Evolutionary conservation across 2,888 invertebrate species (phyloP).

Genomic region (Drosophila macrothrix): DNA sequence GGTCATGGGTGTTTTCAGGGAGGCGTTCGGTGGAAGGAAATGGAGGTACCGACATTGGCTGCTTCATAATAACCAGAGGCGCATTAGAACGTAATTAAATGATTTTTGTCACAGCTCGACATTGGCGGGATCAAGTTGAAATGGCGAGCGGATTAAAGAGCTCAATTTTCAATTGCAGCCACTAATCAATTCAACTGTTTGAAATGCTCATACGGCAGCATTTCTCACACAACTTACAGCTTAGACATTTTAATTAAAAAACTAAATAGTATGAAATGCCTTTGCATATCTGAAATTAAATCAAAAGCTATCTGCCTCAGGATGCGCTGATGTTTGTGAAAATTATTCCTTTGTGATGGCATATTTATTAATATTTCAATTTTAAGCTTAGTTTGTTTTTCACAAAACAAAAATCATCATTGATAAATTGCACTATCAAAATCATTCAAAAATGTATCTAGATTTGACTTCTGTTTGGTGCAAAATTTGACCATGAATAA

Average conservation of each 20-base stretch:
- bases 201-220: constrained; percentile 12
- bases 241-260: constrained; percentile 59
- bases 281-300: constrained; percentile 69
- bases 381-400: constrained; percentile 18
- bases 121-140: constrained; percentile 40
- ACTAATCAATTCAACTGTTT: constrained; percentile 36
- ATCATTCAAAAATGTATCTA: constrained; percentile 18
- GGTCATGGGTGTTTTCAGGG: not conserved
- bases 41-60: constrained; percentile 3
- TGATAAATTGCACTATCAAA: constrained; percentile 17
- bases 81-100: constrained; percentile 58
- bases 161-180: constrained; percentile 38
- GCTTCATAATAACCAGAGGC: constrained; percentile 58
- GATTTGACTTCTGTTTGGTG: not conserved
- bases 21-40: not conserved
- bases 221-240: constrained; percentile 3
- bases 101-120: constrained; percentile 58
- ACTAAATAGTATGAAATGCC: constrained; percentile 17
- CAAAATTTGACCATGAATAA: constrained; percentile 19
- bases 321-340: not conserved
- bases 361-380: constrained; percentile 38
- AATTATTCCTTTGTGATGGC: not conserved
- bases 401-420: constrained; percentile 19
- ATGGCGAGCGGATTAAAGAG: constrained; percentile 48
- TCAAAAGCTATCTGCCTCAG: constrained; percentile 10